Conservation (phyloP, 2,113 vertebrate genomes). For the Chlamydotis undulata region DNA sequence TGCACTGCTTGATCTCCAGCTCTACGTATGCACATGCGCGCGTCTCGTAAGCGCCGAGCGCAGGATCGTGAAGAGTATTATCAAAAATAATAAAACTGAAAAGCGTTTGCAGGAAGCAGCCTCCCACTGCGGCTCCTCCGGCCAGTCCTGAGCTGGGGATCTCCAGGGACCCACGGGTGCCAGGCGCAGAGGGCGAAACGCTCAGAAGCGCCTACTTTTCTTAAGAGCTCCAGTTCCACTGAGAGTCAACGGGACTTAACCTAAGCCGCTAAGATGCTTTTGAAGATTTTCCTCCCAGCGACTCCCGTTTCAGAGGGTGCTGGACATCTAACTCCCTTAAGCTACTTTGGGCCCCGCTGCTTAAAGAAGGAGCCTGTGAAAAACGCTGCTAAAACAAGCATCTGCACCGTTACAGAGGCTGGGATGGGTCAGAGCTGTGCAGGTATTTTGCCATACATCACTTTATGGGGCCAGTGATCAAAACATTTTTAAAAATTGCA, state of each 20-base stretch:
- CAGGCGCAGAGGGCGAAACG: background rate
- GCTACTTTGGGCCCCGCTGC: background rate
- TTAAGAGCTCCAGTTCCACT: conserved; percentile 50
- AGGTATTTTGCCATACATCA: background rate
- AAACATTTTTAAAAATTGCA: background rate
- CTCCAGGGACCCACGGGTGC: background rate
- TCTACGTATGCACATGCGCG: background rate
- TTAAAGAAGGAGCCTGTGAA: background rate
- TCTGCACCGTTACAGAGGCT: background rate
- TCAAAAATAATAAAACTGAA: background rate
- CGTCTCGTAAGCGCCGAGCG: background rate
- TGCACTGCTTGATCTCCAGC: background rate
- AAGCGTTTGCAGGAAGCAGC: background rate
- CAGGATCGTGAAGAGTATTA: background rate
- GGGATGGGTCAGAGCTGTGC: background rate
- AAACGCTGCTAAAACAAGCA: background rate
- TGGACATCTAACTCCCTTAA: conserved; percentile 41
- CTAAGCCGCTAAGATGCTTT: conserved; percentile 59
- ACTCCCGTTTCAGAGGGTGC: conserved; percentile 16
- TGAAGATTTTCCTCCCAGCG: conserved; percentile 51
- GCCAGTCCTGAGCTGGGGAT: background rate
- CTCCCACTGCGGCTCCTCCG: background rate
- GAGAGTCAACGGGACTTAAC: conserved; percentile 49
- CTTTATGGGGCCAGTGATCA: background rate
- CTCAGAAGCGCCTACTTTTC: conserved; percentile 31